Base-by-base conservation (phyloP, 2,888 invertebrate species). In the Ichneumoninae sp. region DNA sequence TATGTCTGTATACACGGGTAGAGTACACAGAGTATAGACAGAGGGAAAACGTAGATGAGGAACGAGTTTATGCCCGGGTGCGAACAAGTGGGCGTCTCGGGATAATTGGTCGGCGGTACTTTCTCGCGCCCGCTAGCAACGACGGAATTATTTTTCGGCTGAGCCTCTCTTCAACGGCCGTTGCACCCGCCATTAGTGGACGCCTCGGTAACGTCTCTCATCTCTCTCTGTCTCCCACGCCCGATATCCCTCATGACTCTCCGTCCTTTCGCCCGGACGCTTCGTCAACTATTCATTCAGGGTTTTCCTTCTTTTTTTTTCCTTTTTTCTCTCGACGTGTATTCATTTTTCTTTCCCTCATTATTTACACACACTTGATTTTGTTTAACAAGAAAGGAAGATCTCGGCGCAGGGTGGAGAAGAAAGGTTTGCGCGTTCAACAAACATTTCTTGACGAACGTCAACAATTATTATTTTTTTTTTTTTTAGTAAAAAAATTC, bases 311-410 rank as follows among this genome's bases (percentile, higher is more conserved):
- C 50, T 57, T 83, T 75, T 50, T 44, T 57, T 19, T 19, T 8
- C 65, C 76, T 30, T 44, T 69, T 44, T 60, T 22, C 19, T 63
- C 19, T 26, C 33, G 60, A 63, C 68, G 60, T 88, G 88, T 88
- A 91, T 92, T 92, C 92, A 91, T 90, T 90, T 89, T 89, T 88
- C 52, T 40, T 66, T 65, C 60, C 57, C 92, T 92, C 91, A 92
- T 92, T 92, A 92, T 92, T 92, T 91, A 90, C 91, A 91, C 90
- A 90, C 90, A 91, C 91, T 90, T 90, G 90, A 90, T 90, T 89
- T 89, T 83, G 88, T 87, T 86, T 81, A 81, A 26, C 63, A 57
- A 50, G 54, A 50, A 26, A 26, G 52, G 30, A 44, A 40, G 63
- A 66, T 73, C 66, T 52, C 22, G 68, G 36, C 22, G 60, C 16